Conservation (phyloP, 2,888 invertebrate species). For the Cheilosia pagana region DNA sequence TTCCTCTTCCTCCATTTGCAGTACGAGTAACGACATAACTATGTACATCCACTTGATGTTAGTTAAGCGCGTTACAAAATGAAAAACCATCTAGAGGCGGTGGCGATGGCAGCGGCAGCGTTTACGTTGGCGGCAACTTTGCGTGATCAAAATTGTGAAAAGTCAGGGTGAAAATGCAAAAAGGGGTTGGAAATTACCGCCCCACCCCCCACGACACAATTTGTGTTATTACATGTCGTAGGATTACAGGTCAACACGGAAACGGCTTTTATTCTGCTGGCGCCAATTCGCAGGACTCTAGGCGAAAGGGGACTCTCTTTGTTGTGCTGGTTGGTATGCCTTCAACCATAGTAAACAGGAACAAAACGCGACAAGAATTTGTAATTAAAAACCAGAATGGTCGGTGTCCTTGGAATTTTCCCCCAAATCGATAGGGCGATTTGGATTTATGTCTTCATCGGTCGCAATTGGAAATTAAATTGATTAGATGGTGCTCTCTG, state of each 20-base stretch:
- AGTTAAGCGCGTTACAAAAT: slow-evolving; percentile 25
- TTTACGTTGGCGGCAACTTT: slow-evolving; percentile 31
- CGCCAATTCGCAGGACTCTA: slow-evolving; percentile 23
- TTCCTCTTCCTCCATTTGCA: neutral
- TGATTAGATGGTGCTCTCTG: slow-evolving; percentile 41
- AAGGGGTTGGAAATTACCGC: neutral
- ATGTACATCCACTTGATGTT: slow-evolving; percentile 31
- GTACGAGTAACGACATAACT: slow-evolving; percentile 9
- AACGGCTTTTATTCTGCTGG: slow-evolving; percentile 6
- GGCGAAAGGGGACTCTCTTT: slow-evolving; percentile 7
- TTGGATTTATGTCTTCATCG: slow-evolving; percentile 35
- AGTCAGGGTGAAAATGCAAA: neutral
- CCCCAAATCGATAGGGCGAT: slow-evolving; percentile 51
- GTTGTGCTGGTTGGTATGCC: neutral
- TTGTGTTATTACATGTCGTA: neutral
- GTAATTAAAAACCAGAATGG: slow-evolving; percentile 17
- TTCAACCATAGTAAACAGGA: neutral
- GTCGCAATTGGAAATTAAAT: slow-evolving; percentile 32
- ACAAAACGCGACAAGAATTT: slow-evolving; percentile 19
- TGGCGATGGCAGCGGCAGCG: neutral
- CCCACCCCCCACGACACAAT: neutral
- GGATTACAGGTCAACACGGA: slow-evolving; percentile 54
- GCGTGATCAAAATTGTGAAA: slow-evolving; percentile 52
- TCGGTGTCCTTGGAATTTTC: slow-evolving; percentile 53
- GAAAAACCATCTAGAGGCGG: slow-evolving; percentile 1